Percentiles rank a stretch among this genome's conserved stretches.
Evolutionary conservation across 2,888 invertebrate species (phyloP).

Genomic region (Apodemia zela): DNA sequence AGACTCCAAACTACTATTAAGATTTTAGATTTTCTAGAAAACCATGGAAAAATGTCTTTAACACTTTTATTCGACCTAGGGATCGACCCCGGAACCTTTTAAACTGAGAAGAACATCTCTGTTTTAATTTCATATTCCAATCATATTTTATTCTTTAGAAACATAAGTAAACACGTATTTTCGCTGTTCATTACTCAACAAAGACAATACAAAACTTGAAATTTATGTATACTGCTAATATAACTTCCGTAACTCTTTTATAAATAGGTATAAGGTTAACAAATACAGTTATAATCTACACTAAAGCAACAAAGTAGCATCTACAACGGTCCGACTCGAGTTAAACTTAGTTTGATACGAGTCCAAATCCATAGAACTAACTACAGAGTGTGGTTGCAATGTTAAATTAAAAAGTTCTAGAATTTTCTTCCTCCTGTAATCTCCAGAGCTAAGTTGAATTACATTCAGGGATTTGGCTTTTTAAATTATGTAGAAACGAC

Average conservation of each 20-base stretch:
- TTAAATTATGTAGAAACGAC: constrained; percentile 17
- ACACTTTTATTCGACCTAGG: too few species aligned
- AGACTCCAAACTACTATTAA: too few species aligned
- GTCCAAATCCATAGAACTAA: constrained; percentile 16
- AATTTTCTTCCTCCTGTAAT: constrained; percentile 19
- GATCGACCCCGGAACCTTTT: too few species aligned
- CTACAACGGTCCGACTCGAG: constrained; percentile 6
- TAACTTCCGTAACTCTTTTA: not conserved
- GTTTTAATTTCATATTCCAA: too few species aligned
- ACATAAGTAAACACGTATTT: not conserved
- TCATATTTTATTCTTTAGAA: not conserved
- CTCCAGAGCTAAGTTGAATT: constrained; percentile 18
- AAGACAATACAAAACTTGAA: not conserved
- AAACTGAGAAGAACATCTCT: too few species aligned
- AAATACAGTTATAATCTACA: not conserved
- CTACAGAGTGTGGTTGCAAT: constrained; percentile 17
- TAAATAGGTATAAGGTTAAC: constrained; percentile 7
- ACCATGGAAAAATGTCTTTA: too few species aligned
- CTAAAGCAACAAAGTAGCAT: constrained; percentile 14
- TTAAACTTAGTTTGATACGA: constrained; percentile 20
- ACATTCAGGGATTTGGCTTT: constrained; percentile 21
- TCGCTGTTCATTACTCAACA: not conserved
- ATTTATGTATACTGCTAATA: not conserved
- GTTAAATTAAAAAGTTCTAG: constrained; percentile 22
- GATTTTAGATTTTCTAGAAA: too few species aligned